A percentile compares a stretch with the other conserved stretches of the same genome.
Evolutionary conservation across 1,140 invertebrate species (phyloP).

Genomic region (Mycetomoellerius zeteki): DNA sequence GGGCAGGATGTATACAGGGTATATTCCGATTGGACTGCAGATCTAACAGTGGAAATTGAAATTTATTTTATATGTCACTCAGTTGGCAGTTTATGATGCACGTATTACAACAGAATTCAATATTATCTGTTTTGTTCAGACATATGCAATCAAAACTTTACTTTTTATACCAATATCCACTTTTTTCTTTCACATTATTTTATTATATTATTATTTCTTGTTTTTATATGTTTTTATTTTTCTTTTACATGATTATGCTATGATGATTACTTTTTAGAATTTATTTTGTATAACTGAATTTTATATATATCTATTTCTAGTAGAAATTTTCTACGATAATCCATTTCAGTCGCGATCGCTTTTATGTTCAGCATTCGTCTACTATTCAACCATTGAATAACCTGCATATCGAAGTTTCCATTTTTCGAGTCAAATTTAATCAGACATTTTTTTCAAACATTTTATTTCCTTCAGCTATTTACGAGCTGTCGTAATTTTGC

Average conservation of each 20-base stretch:
- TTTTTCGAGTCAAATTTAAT: constrained; percentile 18
- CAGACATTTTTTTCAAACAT: neutral
- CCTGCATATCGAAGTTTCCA: neutral
- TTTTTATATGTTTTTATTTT: neutral
- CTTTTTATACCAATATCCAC: neutral
- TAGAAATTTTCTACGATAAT: too few relatives aligned
- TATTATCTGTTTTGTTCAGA: constrained; percentile 19
- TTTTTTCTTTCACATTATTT: neutral
- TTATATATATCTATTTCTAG: neutral
- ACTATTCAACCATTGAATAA: neutral
- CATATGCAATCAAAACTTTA: constrained; percentile 3
- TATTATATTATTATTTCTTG: neutral
- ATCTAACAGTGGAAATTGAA: constrained; percentile 37
- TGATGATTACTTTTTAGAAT: neutral
- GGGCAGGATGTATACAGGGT: neutral
- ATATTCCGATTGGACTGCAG: neutral
- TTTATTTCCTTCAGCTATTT: constrained; percentile 10
- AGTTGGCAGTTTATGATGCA: neutral
- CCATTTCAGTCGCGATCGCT: neutral
- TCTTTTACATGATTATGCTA: neutral
- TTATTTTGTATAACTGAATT: neutral
- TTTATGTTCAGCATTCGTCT: neutral
- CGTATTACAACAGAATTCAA: constrained; percentile 12
- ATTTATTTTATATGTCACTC: constrained; percentile 37
- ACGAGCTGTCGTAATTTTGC: constrained; percentile 39